Evolutionary conservation across 2,797 vertebrate species (phyloP).

Genomic region (Melanotaenia parkinsoni): DNA sequence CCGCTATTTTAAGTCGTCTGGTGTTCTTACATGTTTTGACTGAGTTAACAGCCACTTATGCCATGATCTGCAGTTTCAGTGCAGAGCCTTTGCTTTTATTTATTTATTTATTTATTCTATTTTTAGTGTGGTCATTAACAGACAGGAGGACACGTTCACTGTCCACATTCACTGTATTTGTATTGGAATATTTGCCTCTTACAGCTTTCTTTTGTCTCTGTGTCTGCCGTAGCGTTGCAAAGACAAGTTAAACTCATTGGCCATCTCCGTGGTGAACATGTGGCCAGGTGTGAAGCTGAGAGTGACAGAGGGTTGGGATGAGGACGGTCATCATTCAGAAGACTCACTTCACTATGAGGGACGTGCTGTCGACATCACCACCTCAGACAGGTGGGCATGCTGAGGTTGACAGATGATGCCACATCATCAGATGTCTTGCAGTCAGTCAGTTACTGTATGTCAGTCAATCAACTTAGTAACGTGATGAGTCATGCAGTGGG

Average conservation of each 20-base stretch:
- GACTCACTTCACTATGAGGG: conserved; percentile 98
- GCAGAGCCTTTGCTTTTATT: background rate
- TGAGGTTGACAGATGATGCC: background rate
- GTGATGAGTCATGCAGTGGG: conserved; percentile 20
- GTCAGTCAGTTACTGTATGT: conserved; percentile 2
- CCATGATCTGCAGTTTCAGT: background rate
- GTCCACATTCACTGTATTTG: background rate
- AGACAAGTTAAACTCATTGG: conserved; percentile 96
- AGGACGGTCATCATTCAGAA: conserved; percentile 95
- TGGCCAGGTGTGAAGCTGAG: conserved; percentile 97
- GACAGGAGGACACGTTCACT: background rate
- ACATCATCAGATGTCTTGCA: background rate
- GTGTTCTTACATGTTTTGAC: background rate
- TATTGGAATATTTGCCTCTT: conserved; percentile 14
- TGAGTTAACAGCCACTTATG: background rate
- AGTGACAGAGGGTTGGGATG: conserved; percentile 98
- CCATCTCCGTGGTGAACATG: conserved; percentile 99
- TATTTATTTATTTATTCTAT: background rate
- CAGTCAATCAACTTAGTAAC: conserved; percentile 13
- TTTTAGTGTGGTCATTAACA: background rate
- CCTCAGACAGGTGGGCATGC: conserved; percentile 86
- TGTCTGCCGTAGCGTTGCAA: conserved; percentile 89
- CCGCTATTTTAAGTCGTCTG: conserved; percentile 3
- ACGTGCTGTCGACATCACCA: conserved; percentile 96
- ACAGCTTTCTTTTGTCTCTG: conserved; percentile 9